Base-by-base conservation (phyloP, 2,888 invertebrate species). In the Escarpia spicata region DNA sequence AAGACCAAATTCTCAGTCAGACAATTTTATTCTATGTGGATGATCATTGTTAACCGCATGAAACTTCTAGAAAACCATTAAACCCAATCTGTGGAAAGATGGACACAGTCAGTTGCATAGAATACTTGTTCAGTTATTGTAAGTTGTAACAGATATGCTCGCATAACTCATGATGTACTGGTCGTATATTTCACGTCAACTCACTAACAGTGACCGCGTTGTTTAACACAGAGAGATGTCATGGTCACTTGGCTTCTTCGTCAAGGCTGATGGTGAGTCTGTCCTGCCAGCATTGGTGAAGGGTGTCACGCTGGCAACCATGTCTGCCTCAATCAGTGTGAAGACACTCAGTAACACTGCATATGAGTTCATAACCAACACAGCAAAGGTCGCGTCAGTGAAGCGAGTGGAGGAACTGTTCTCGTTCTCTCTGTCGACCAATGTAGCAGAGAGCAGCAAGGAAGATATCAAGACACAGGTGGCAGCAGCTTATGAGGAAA, bases 181-280 rank as follows among this genome's bases (percentile, higher is more conserved):
- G 26, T 75, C 19, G n/a, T 75, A 37, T 37, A 75, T 26, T 75
- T 75, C 75, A 4, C 26, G n/a, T 75, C 12, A 15, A 52, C 52
- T 52, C 52, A 52, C 52, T 52, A 2, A 52, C 52, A 52, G 9
- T 52, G 26, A 2, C 26, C 6, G n/a, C 26, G 26, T 75, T 75
- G 75, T 75, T 75, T 75, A 26, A 15, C 6, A n/a, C 75, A 75
- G 75, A 75, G 75, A 75, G 75, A 75, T n/a, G 75, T 26, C 75
- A 75, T 75, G 75, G 75, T 75, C 75, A 75, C 75, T 75, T 75
- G 75, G 75, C 75, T 75, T 75, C 75, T 75, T 75, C 19, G 75
- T 75, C 75, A 75, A 75, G n/a, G 75, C 75, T 8, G 75, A 75
- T 75, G 75, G 75, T 26, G 75, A 15, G 26, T 6, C 26, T 15